Evolutionary conservation across 2,888 invertebrate genomes (phyloP), one percentile per base, ranked within the genome.

Genomic region (Idaea straminata): DNA sequence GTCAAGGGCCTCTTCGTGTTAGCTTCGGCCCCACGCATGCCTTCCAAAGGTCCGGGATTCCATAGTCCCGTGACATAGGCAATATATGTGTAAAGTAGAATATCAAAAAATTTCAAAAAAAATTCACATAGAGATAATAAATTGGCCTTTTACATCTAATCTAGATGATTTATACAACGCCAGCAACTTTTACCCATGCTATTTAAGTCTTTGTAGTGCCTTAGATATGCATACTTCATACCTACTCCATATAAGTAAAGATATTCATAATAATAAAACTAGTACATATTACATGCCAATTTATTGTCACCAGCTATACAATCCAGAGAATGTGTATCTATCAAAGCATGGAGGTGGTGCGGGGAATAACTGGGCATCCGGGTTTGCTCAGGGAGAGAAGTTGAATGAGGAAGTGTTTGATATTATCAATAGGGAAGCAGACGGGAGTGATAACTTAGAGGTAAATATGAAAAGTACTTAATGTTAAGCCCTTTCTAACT

Each of bases 341-440:
- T 98, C 98, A 0, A 98, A 99, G 89, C 97, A 99, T 85, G 99
- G 99, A 7, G 99, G 99, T 64, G 99, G 99, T 66, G 99, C 99
- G 5, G 99, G 99, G 62, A 99, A 99, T 85, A 99, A 99, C 87
- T 99, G 99, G 99, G 99, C 99, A 0, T 97, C 97, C 16, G 99
- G 99, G 1, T 99, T 97, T 84, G 96, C 96, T 66, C 96, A 99
- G 89, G 99, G 98, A 15, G 98, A 98, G 84, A 96, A 96, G 79
- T 91, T 99, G 3, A 97, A 97, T 82, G 99, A 99, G 86, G 99
- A 99, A 91, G 97, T 99, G 59, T 99, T 99, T 91, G 99, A 99
- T 89, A 99, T 99, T 66, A 97, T 99, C 67, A 99, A 99, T 86
- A 95, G 99, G 76, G 99, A 99, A 91, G 99, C 99, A 5, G 99